Percentiles rank a stretch among this genome's conserved stretches.
These are phyloP conservation scores for Hippocampus mohnikei DNA, from an alignment of 2,113 vertebrate species.

Conservation along the genomic window DNA sequence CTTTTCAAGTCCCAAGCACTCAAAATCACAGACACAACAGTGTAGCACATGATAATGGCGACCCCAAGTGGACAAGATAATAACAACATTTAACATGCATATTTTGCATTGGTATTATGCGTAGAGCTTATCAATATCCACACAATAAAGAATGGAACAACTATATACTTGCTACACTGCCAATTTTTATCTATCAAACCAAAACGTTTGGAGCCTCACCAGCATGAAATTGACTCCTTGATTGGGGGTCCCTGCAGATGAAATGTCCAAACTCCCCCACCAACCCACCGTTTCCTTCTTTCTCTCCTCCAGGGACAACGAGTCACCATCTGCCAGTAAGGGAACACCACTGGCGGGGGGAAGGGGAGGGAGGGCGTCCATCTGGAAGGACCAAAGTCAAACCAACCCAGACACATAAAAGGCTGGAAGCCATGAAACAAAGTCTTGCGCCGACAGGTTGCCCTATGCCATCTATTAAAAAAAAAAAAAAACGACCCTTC, in stretches of 20 bases:
- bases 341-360: slow-evolving; percentile 51
- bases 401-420: slow-evolving; percentile 7
- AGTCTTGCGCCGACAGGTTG: background rate
- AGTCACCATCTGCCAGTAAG: slow-evolving; percentile 74
- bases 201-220: background rate
- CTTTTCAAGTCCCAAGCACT: background rate
- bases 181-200: background rate
- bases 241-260: slow-evolving; percentile 13
- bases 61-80: too few relatives aligned
- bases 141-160: background rate
- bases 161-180: slow-evolving; percentile 5
- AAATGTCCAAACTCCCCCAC: background rate
- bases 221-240: slow-evolving; percentile 7
- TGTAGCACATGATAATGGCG: too few relatives aligned
- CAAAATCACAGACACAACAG: too few relatives aligned
- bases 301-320: slow-evolving; percentile 11
- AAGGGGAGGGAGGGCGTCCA: slow-evolving; percentile 30
- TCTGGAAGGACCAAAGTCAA: slow-evolving; percentile 10
- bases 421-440: slow-evolving; percentile 28
- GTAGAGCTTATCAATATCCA: background rate
- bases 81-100: background rate
- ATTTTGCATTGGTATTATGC: background rate
- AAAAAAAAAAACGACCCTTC: too few relatives aligned
- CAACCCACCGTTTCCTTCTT: background rate
- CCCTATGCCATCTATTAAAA: background rate